These are phyloP conservation scores for Xenus cinereus DNA, from an alignment of 2,113 vertebrate species.

Conservation along the genomic window DNA sequence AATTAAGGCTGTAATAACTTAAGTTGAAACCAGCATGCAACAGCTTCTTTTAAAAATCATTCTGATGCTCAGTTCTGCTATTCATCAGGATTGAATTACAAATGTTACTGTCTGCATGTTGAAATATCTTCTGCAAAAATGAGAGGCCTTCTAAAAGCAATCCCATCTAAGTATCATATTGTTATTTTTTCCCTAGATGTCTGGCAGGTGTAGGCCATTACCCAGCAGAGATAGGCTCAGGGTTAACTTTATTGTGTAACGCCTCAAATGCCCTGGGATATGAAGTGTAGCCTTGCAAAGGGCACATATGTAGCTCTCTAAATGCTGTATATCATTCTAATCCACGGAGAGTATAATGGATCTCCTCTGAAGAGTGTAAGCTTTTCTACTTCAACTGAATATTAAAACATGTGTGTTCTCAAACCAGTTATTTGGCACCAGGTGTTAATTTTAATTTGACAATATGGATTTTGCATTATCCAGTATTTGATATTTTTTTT, in stretches of 20 bases:
- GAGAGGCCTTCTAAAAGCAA: slow-evolving; percentile 51
- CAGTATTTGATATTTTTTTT: not conserved
- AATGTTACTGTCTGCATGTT: slow-evolving; percentile 33
- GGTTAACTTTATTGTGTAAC: slow-evolving; percentile 41
- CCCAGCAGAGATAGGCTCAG: slow-evolving; percentile 27
- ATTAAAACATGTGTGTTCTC: slow-evolving; percentile 37
- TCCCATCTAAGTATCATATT: slow-evolving; percentile 52
- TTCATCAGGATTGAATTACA: slow-evolving; percentile 59
- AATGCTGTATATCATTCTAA: slow-evolving; percentile 60
- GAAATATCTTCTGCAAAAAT: slow-evolving; percentile 59
- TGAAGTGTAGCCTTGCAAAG: slow-evolving; percentile 23
- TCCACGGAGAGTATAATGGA: slow-evolving; percentile 39
- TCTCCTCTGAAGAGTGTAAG: slow-evolving; percentile 31
- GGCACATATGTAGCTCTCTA: slow-evolving; percentile 44
- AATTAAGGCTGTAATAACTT: slow-evolving; percentile 5
- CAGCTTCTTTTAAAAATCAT: slow-evolving; percentile 21
- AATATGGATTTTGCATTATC: not conserved
- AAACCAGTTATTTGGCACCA: not conserved
- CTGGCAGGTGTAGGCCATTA: slow-evolving; percentile 67
- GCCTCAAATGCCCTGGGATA: slow-evolving; percentile 51
- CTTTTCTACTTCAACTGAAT: slow-evolving; percentile 16
- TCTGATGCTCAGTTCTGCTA: not conserved
- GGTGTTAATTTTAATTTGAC: slow-evolving; percentile 42
- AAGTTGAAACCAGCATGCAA: not conserved
- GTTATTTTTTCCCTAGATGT: slow-evolving; percentile 41